phyloP scores from a whole-genome alignment of 2,797 vertebrate species.

The Tachyglossus aculeatus region DNA sequence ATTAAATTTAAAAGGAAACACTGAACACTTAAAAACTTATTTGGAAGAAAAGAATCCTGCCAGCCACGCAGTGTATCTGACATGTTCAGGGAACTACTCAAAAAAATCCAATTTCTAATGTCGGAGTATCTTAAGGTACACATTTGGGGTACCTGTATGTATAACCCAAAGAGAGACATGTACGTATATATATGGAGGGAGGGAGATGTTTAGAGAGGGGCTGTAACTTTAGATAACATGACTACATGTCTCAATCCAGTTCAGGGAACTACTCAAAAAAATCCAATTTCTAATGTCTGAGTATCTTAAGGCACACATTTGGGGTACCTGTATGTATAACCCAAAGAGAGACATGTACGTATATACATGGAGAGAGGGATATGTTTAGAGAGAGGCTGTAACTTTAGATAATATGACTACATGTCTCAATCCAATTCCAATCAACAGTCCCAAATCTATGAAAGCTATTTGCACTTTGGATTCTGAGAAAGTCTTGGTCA shows the following conservation, averaged over 20 bases:
- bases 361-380: too few species aligned
- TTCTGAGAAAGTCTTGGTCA: too few species aligned
- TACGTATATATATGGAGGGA: too few species aligned
- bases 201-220: too few species aligned
- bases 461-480: too few species aligned
- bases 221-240: too few species aligned
- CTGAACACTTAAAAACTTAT: not conserved
- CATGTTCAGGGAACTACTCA: not conserved
- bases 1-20: constrained; percentile 14
- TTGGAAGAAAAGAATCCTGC: not conserved
- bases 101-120: not conserved
- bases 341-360: not conserved
- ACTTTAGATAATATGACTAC: too few species aligned
- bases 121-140: not conserved
- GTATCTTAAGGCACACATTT: not conserved
- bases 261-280: not conserved
- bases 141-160: not conserved
- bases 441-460: too few species aligned
- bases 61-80: not conserved
- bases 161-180: not conserved
- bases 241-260: too few species aligned
- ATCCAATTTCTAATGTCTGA: not conserved
- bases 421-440: too few species aligned
- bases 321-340: not conserved
- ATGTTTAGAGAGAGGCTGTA: too few species aligned